These are phyloP conservation scores for Bemisia tabaci DNA, from an alignment of 1,140 invertebrate genomes.

Conservation along the genomic window DNA sequence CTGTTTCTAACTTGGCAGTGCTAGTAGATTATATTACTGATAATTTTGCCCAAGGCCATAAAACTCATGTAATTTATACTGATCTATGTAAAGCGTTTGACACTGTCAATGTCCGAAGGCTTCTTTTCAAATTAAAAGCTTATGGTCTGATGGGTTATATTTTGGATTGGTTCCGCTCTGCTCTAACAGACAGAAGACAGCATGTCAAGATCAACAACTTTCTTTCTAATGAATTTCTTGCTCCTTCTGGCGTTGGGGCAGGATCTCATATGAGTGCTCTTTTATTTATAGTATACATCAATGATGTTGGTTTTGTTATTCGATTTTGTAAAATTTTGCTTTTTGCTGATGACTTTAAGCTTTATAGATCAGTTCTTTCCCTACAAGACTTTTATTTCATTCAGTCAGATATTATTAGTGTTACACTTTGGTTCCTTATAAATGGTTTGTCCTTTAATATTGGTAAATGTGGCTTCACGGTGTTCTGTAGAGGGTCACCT, in stretches of 20 bases:
- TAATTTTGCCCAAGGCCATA: background rate
- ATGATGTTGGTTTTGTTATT: background rate
- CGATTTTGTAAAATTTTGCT: background rate
- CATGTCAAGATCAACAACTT: slow-evolving; percentile 2
- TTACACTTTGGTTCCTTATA: background rate
- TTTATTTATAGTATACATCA: slow-evolving; percentile 5
- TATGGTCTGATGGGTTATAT: background rate
- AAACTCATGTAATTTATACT: slow-evolving; percentile 8
- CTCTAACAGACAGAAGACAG: background rate
- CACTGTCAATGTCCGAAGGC: background rate
- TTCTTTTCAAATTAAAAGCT: slow-evolving; percentile 6
- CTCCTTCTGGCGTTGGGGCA: slow-evolving; percentile 1
- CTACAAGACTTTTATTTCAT: background rate
- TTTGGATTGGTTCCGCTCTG: background rate
- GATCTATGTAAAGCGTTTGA: slow-evolving; percentile 3
- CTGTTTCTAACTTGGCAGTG: slow-evolving; percentile 5
- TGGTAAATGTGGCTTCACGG: background rate
- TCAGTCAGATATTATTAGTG: background rate
- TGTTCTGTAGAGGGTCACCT: background rate
- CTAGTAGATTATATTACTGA: slow-evolving; percentile 5
- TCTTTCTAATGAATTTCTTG: slow-evolving; percentile 2
- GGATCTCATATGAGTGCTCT: background rate
- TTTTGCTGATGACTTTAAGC: background rate
- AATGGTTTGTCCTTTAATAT: background rate
- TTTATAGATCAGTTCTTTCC: background rate